Conservation (phyloP, 2,888 invertebrate species). For the Ernsta delagoae region DNA sequence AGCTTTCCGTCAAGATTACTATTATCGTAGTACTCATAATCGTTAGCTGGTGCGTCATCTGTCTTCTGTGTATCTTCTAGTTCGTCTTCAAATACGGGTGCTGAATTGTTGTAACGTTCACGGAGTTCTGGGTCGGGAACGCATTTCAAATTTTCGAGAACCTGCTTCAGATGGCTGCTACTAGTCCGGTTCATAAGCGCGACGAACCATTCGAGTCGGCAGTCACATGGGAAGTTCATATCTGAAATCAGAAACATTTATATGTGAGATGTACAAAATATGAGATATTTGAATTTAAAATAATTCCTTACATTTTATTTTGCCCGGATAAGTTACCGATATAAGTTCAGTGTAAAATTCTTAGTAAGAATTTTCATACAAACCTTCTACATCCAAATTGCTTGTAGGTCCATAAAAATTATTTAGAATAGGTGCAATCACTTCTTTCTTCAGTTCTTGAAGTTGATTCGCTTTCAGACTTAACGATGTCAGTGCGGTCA, state of each 20-base stretch:
- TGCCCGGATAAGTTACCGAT: not conserved
- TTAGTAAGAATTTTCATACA: not conserved
- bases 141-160: constrained; percentile 73
- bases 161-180: constrained; percentile 59
- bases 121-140: constrained; percentile 58
- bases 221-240: constrained; percentile 71
- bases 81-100: constrained; percentile 38
- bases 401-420: constrained; percentile 63
- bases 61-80: constrained; percentile 50
- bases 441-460: constrained; percentile 57
- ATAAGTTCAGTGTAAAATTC: no score
- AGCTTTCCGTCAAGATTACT: constrained; percentile 72
- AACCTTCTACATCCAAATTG: constrained; percentile 72
- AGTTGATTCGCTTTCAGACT: constrained; percentile 70
- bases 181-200: constrained; percentile 66
- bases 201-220: constrained; percentile 72
- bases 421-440: constrained; percentile 64
- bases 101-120: constrained; percentile 60
- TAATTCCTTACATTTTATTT: no score
- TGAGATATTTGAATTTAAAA: not conserved
- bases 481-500: constrained; percentile 57
- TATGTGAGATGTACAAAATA: not conserved
- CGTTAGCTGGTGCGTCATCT: constrained; percentile 54
- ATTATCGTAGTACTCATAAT: constrained; percentile 78
- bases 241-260: constrained; percentile 59